Evolutionary conservation across 2,797 vertebrate species (phyloP).

Genomic region (Scolopax bukidnonensis): DNA sequence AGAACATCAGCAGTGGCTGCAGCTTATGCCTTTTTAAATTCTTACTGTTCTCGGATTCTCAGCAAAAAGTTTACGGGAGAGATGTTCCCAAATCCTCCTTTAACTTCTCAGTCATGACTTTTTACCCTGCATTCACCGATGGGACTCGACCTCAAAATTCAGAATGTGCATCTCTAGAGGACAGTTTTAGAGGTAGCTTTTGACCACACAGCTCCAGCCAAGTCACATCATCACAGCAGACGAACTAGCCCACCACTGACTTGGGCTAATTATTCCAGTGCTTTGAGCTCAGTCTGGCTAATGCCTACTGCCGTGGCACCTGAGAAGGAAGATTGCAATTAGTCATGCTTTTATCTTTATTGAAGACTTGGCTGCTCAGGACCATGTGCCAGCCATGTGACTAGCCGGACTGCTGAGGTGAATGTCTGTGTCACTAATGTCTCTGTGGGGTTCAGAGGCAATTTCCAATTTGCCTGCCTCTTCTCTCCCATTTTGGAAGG

Average conservation of each 20-base stretch:
- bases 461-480: not conserved
- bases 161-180: not conserved
- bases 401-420: accelerated
- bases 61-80: not conserved
- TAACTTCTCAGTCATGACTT: not conserved
- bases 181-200: not conserved
- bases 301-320: not conserved
- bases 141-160: not conserved
- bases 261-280: not conserved
- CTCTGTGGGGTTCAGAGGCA: not conserved
- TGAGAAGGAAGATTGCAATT: not conserved
- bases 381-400: not conserved
- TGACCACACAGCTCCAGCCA: not conserved
- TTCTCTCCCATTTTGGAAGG: not conserved
- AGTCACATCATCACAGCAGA: not conserved
- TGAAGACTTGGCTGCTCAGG: not conserved
- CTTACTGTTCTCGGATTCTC: not conserved
- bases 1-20: not conserved
- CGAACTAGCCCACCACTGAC: not conserved
- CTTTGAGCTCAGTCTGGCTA: not conserved
- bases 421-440: not conserved
- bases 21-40: not conserved
- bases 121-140: not conserved
- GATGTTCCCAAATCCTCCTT: not conserved
- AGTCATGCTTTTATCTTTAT: not conserved